A percentile compares a stretch with the other conserved stretches of the same genome.
These are phyloP conservation scores for Leptopilina myrica DNA, from an alignment of 2,888 invertebrate genomes.

Conservation along the genomic window DNA sequence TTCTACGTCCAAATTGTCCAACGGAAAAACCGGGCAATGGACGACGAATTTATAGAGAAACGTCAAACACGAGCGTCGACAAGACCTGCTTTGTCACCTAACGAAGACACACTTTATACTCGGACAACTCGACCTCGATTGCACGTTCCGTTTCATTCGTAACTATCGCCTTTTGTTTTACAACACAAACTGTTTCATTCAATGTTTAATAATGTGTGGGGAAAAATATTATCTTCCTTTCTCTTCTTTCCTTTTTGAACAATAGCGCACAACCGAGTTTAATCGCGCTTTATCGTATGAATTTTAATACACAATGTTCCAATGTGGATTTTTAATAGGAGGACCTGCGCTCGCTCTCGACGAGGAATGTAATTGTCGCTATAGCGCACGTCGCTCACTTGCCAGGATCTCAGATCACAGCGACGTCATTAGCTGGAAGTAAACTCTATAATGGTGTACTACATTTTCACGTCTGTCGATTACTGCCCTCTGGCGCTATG, in stretches of 20 bases:
- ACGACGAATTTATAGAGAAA: constrained; percentile 23
- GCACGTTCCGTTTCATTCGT: constrained; percentile 36
- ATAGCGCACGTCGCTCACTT: constrained; percentile 18
- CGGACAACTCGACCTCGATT: constrained; percentile 24
- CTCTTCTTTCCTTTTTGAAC: neutral
- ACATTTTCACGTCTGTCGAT: constrained; percentile 3
- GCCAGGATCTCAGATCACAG: constrained; percentile 25
- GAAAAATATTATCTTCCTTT: neutral
- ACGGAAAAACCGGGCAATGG: constrained; percentile 27
- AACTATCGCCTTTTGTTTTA: constrained; percentile 1
- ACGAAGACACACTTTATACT: constrained; percentile 37
- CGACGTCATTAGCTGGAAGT: constrained; percentile 11
- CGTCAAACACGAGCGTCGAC: constrained; percentile 39
- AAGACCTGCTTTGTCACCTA: constrained; percentile 33
- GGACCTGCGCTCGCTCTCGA: constrained; percentile 20
- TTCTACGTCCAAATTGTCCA: constrained; percentile 15
- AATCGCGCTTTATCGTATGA: neutral
- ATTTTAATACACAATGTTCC: constrained; percentile 24
- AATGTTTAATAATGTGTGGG: neutral
- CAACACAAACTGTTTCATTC: constrained; percentile 23
- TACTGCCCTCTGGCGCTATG: constrained; percentile 2
- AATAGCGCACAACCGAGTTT: neutral
- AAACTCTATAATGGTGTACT: neutral
- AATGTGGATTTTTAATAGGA: constrained; percentile 6
- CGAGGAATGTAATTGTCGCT: constrained; percentile 23